Evolutionary conservation across 1,140 invertebrate genomes (phyloP), one percentile per base, ranked within the genome.

Genomic region (Brachionus asplanchnoidis): DNA sequence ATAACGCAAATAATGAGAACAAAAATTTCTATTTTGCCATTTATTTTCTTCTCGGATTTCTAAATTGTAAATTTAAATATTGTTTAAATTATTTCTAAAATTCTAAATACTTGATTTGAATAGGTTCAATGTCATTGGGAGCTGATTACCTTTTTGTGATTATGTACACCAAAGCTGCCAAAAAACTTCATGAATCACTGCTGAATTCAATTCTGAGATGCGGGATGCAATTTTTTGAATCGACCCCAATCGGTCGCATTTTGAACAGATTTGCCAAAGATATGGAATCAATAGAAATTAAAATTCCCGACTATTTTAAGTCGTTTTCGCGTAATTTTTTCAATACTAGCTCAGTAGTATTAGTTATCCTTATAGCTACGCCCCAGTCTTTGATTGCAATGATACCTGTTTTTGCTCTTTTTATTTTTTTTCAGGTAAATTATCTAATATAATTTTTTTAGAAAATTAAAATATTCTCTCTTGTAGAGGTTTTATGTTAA

Each of bases 241-340:
- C 91, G 7, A 95, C 94, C 88, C 94, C 94, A 26, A 89, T 93
- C 85, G 95, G 94, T 9, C 90, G 93, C 82, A 93, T 95, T 50
- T 88, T 95, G 50, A 95, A 95, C 88, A 90, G 95, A 80, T 94
- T 91, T 85, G 86, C 89, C 6, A 89, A 90, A 85, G 91, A 92
- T 85, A 88, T 92, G 88, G 89, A 90, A 20, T 88, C 89, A 1
- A 86, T 90, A 20, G 91, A 92, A 87, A 86, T 87, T 85, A 89
- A 89, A 8, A 86, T 92, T 11, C 90, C 90, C 28, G 60, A 56
- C 11, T 20, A 36, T 70, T 68, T 85, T 8, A 53, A 70, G 70
- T 20, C 44, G 14, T 85, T 53, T 50, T 20, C 68, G 11, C 14
- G 23, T 12, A 85, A 68, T 53, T 23, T 60, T 17, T 46, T 66